Evolutionary conservation across 2,888 invertebrate genomes (phyloP), one percentile per base, ranked within the genome.

Genomic region (Hypselothyrea guttata): DNA sequence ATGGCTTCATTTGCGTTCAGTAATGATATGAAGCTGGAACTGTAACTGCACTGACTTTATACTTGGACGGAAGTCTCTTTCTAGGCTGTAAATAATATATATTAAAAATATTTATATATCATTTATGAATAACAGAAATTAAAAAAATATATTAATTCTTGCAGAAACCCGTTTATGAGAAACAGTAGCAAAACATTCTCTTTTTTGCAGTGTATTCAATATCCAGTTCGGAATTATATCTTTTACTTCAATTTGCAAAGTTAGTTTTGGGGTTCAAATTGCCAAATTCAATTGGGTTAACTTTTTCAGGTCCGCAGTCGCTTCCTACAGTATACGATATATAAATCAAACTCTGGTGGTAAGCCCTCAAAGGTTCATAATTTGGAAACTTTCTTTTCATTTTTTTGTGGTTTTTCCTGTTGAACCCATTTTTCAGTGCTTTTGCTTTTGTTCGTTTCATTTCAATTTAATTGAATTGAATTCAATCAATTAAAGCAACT

Each of bases 1-100:
- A 78, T 75, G 55, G 59, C 71, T 78, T 78, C 71, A 82, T 82
- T 82, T 78, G 67, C 55, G 54, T 68, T 52, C 60, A 35, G 61
- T 70, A 75, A 75, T 84, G 61, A 72, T 66, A 56, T 60, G 22
- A 12, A 35, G 33, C 37, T 42, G 37, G 40, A 31, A 27, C n/a
- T 22, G n/a, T n/a, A n/a, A n/a, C n/a, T n/a, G n/a, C n/a, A n/a
- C n/a, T n/a, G n/a, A n/a, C n/a, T n/a, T n/a, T n/a, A n/a, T n/a
- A n/a, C n/a, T n/a, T n/a, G n/a, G n/a, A n/a, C n/a, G 22, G 22
- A 27, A 37, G 16, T 30, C 46, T 34, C 11, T 28, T 30, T 7
- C 34, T 22, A 7, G 13, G 16, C 41, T 42, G 12, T 30, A 12
- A 2, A 28, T 28, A 27, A n/a, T n/a, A n/a, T n/a, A n/a, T n/a